Evolutionary conservation across 2,888 invertebrate species (phyloP).

Genomic region (Oxytorus armatus): DNA sequence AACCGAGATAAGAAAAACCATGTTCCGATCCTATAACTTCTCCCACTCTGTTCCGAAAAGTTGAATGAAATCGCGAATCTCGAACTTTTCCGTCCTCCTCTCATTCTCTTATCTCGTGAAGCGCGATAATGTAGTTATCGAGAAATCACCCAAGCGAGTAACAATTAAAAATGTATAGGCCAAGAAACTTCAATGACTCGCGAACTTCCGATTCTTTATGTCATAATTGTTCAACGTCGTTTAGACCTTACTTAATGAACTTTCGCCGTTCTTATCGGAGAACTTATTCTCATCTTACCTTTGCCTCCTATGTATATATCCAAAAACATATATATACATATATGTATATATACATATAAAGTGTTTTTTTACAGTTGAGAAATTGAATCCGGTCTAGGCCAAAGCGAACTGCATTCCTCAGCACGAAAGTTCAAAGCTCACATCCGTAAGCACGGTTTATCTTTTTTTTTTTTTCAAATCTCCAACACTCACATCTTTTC

Average conservation of each 20-base stretch:
- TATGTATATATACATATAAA: not conserved
- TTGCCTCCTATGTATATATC: not conserved
- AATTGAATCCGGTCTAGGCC: constrained; percentile 9
- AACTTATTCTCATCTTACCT: constrained; percentile 51
- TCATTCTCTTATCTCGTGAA: constrained; percentile 5
- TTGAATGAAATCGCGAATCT: constrained; percentile 11
- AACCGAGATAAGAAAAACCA: not conserved
- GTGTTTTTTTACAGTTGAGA: constrained; percentile 1
- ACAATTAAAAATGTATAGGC: constrained; percentile 46
- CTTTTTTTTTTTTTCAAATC: not conserved
- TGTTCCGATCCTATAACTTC: not conserved
- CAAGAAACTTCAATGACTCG: constrained; percentile 23
- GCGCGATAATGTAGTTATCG: constrained; percentile 8
- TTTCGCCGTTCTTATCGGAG: constrained; percentile 2
- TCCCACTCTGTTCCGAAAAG: constrained; percentile 4
- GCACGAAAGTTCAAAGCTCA: constrained; percentile 28
- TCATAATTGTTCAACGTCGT: constrained; percentile 57
- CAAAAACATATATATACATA: constrained; percentile 13
- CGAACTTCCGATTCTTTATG: constrained; percentile 9
- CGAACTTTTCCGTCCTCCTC: constrained; percentile 5
- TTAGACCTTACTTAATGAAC: constrained; percentile 28
- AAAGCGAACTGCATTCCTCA: constrained; percentile 9
- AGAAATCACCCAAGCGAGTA: constrained; percentile 1
- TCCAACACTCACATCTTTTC: constrained; percentile 44
- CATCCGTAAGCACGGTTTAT: not conserved